Evolutionary conservation across 2,888 invertebrate genomes (phyloP).

Genomic region (Chymomyza procnemis): DNA sequence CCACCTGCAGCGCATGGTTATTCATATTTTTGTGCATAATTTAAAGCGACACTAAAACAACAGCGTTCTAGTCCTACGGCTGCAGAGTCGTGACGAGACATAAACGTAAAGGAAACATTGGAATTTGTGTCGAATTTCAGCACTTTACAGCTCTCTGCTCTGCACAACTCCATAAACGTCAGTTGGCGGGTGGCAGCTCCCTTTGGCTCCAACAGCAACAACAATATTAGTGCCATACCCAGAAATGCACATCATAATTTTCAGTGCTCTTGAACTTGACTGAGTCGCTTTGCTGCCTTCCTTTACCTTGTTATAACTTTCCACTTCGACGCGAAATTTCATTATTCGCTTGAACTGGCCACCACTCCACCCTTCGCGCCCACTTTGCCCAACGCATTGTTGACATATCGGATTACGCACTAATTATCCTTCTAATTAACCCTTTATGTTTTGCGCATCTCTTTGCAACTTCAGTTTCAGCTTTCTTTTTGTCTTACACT

Average conservation of each 20-base stretch:
- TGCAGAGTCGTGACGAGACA: background rate
- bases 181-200: background rate
- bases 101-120: background rate
- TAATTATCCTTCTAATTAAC: slow-evolving; percentile 77
- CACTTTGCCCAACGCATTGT: slow-evolving; percentile 38
- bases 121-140: slow-evolving; percentile 2
- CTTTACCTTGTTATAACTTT: slow-evolving; percentile 33
- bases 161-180: background rate
- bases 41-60: slow-evolving; percentile 42
- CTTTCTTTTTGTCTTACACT: slow-evolving; percentile 42
- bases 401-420: slow-evolving; percentile 77
- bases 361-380: background rate
- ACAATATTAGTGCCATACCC: background rate
- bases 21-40: slow-evolving; percentile 51
- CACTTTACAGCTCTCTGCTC: background rate
- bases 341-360: slow-evolving; percentile 33
- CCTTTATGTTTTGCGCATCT: slow-evolving; percentile 55
- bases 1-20: slow-evolving; percentile 48
- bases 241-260: slow-evolving; percentile 58
- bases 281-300: background rate
- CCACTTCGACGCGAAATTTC: slow-evolving; percentile 48
- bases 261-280: slow-evolving; percentile 41
- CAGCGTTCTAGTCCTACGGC: background rate
- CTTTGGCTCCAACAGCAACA: background rate
- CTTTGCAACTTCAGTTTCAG: slow-evolving; percentile 26